Conservation (phyloP, 2,888 invertebrate genomes). For the Actias luna region DNA sequence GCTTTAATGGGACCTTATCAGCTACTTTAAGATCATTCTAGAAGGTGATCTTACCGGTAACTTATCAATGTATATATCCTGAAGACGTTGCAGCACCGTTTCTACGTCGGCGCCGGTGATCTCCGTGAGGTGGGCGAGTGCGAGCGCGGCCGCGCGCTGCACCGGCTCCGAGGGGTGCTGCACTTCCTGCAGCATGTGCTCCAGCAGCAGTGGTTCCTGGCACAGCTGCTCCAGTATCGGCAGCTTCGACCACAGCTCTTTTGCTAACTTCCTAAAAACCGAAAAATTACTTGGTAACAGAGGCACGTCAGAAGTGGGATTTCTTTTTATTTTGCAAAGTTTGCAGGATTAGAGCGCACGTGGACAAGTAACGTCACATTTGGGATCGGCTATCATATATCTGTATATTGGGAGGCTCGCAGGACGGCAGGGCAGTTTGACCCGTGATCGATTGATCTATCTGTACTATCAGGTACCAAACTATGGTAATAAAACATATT, state of each 20-base stretch:
- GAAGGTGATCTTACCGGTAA: constrained; percentile 78
- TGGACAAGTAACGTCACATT: too few relatives aligned
- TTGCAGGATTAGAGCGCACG: too few relatives aligned
- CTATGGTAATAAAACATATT: too few relatives aligned
- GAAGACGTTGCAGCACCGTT: constrained; percentile 83
- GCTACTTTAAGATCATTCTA: background rate
- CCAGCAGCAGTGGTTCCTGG: constrained; percentile 66
- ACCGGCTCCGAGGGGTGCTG: constrained; percentile 91
- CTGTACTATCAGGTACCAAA: too few relatives aligned
- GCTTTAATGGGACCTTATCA: too few relatives aligned
- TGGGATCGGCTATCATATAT: too few relatives aligned
- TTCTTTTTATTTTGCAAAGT: background rate
- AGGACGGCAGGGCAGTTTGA: too few relatives aligned
- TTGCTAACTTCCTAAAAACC: constrained; percentile 59
- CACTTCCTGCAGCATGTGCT: constrained; percentile 85
- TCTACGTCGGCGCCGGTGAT: constrained; percentile 48
- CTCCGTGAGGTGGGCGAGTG: constrained; percentile 86
- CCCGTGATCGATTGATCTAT: too few relatives aligned
- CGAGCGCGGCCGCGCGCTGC: constrained; percentile 91
- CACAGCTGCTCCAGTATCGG: constrained; percentile 49
- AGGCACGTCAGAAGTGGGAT: background rate
- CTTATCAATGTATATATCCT: constrained; percentile 89
- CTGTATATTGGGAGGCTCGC: too few relatives aligned
- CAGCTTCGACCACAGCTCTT: constrained; percentile 62
- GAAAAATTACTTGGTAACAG: constrained; percentile 2